A percentile compares a stretch with the other conserved stretches of the same genome.
Evolutionary conservation across 1,140 invertebrate species (phyloP).

Genomic region (Aricia agestis): DNA sequence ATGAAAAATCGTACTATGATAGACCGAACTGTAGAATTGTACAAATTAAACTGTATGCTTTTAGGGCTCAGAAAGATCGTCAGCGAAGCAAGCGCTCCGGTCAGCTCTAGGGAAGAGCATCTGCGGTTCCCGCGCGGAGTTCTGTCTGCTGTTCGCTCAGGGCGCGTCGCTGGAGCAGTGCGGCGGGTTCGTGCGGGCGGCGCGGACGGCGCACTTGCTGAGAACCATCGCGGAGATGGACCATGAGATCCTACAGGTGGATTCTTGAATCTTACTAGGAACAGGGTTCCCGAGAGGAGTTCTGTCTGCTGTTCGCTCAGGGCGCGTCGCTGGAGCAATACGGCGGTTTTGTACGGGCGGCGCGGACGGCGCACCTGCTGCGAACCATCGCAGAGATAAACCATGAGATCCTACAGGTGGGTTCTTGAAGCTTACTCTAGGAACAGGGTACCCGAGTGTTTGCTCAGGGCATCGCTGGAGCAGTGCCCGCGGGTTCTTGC

Average conservation of each 20-base stretch:
- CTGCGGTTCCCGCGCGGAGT: constrained; percentile 53
- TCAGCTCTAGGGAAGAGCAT: constrained; percentile 48
- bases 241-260: constrained; percentile 55
- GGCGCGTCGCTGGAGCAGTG: constrained; percentile 46
- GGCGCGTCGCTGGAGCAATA: constrained; percentile 45
- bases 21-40: no score
- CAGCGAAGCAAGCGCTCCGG: constrained; percentile 49
- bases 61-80: constrained; percentile 46
- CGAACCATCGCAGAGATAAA: constrained; percentile 53
- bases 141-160: constrained; percentile 60
- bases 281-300: constrained; percentile 46
- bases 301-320: constrained; percentile 60
- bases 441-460: constrained; percentile 47
- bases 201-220: constrained; percentile 52
- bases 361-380: constrained; percentile 52
- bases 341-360: constrained; percentile 55
- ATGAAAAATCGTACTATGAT: no score
- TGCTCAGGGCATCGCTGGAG: constrained; percentile 42
- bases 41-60: not conserved
- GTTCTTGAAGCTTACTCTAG: constrained; percentile 7
- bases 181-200: constrained; percentile 55
- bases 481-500: constrained; percentile 54
- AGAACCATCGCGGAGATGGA: constrained; percentile 54
- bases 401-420: constrained; percentile 55
- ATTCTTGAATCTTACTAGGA: not conserved